Base-by-base conservation (phyloP, 2,797 vertebrate genomes). In the Cryptoblepharus egeriae region DNA sequence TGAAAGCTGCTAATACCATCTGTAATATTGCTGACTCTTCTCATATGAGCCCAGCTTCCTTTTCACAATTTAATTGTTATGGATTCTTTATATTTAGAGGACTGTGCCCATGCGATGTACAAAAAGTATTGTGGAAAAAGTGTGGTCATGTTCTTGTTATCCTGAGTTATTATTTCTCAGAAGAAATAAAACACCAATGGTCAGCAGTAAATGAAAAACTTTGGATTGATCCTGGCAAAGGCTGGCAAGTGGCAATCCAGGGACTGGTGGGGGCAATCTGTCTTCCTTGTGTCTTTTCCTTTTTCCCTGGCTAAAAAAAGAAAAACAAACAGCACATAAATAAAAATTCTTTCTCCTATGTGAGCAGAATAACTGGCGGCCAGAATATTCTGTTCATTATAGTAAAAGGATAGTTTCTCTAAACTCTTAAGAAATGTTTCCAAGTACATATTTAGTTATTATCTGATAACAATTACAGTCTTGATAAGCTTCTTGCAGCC, bases 1-100 rank as follows among this genome's bases (percentile, higher is more conserved):
- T 52, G 76, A 84, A 79, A 79, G n/a, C 76, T 84, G 82, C 45
- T 74, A 68, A 24, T 22, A n/a, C 76, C 82, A 84, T 84, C 82
- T 84, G 82, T 52, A 84, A 37, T 70, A 79, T 73, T 79, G 58
- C 63, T 79, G 71, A 57, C 35, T 81, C 30, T 20, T 30, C 6
- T 42, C 49, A 75, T 74, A 39, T 18, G 45, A 57, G 67, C 20
- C 37, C 70, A 84, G 24, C 8, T 45, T 61, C 30, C 64, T 15
- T 15, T 42, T 42, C 57, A 71, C 11, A 65, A 79, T 20, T 67
- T 30, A 35, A 73, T 20, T 58, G 22, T 49, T 73, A 58, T 67
- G 37, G 52, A 74, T 73, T 35, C n/a, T 65, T 83, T 22, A 58
- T 83, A 42, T 67, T 42, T 42, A 58, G 52, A 52, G 4, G 45